phyloP scores from a whole-genome alignment of 2,888 invertebrate genomes.

The Aleiodes alternator region DNA sequence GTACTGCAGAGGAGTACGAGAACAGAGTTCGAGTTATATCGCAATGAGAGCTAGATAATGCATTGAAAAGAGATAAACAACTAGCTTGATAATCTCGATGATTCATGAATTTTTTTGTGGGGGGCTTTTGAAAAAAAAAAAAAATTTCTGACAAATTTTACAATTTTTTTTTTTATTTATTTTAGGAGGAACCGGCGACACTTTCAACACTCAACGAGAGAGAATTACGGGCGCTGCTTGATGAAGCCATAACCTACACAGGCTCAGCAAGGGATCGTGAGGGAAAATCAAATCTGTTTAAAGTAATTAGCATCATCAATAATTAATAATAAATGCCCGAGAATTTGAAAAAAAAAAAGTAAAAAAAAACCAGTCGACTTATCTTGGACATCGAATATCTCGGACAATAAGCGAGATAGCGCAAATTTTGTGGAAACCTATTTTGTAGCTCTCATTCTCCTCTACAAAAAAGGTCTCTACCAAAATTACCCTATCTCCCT shows the following conservation, averaged over 20 bases:
- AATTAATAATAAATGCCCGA: not conserved
- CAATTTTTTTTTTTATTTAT: conserved; percentile 51
- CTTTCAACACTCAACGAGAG: conserved; percentile 83
- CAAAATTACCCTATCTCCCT: not conserved
- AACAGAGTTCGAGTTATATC: not conserved
- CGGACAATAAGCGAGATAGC: too few species aligned
- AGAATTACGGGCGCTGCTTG: conserved; percentile 85
- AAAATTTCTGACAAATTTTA: too few species aligned
- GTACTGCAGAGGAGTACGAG: too few species aligned
- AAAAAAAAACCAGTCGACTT: too few species aligned
- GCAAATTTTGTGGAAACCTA: too few species aligned
- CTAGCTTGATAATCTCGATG: not conserved
- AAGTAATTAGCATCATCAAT: conserved; percentile 76
- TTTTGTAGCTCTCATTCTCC: too few species aligned
- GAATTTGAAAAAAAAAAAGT: not conserved
- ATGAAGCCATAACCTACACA: conserved; percentile 91
- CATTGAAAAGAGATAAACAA: not conserved
- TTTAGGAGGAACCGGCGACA: conserved; percentile 73
- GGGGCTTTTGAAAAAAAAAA: too few species aligned
- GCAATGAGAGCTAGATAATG: not conserved
- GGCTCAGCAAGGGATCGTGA: conserved; percentile 87
- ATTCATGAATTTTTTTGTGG: too few species aligned
- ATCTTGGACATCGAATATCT: too few species aligned
- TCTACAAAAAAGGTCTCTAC: not conserved
- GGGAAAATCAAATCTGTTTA: conserved; percentile 89